Conservation (phyloP, 2,797 vertebrate species). For the Craterocephalus amniculus region DNA sequence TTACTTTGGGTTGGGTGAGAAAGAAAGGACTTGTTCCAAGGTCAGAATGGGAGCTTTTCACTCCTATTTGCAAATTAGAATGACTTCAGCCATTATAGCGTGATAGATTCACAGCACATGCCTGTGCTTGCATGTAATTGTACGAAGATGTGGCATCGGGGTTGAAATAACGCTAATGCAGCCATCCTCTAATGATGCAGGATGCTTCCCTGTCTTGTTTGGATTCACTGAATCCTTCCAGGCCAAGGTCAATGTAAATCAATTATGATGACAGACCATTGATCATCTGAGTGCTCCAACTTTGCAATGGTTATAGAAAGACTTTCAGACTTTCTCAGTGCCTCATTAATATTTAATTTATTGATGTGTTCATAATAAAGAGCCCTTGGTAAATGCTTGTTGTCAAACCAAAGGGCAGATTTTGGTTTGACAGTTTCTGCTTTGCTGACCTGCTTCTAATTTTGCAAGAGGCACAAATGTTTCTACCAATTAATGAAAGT, state of each 20-base stretch:
- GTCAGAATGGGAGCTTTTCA: constrained; percentile 30
- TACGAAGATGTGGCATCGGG: neutral
- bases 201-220: constrained; percentile 23
- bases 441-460: constrained; percentile 3
- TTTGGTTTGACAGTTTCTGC: constrained; percentile 23
- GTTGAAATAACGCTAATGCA: constrained; percentile 13
- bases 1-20: constrained; percentile 45
- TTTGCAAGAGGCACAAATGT: neutral
- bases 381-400: constrained; percentile 48
- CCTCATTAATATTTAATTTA: constrained; percentile 74
- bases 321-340: constrained; percentile 66
- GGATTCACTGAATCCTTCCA: constrained; percentile 37
- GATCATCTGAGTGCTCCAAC: constrained; percentile 64
- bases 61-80: constrained; percentile 44
- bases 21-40: constrained; percentile 52
- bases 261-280: constrained; percentile 66
- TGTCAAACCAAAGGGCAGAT: constrained; percentile 22
- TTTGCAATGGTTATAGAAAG: constrained; percentile 56
- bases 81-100: constrained; percentile 16
- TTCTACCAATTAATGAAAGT: neutral
- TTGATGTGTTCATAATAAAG: constrained; percentile 61
- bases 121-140: constrained; percentile 25
- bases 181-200: constrained; percentile 11
- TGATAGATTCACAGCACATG: constrained; percentile 34
- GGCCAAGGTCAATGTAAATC: constrained; percentile 69